phyloP scores from a whole-genome alignment of 2,113 vertebrate genomes.

The Actenoides lindsayi region DNA sequence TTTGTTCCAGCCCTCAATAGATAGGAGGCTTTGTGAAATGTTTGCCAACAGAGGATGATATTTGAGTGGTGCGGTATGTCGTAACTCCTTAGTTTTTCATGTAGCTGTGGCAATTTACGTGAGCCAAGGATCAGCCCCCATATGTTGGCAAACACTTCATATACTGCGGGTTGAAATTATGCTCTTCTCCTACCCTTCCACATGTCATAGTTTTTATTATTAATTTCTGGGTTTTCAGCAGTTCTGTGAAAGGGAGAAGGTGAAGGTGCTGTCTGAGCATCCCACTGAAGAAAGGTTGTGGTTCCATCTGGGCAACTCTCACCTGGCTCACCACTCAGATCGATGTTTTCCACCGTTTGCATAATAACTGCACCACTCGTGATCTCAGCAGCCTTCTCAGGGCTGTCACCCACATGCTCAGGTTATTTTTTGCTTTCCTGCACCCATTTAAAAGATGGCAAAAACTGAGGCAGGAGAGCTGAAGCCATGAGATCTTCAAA shows the following conservation, averaged over 20 bases:
- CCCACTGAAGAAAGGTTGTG: too few species aligned
- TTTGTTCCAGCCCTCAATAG: not conserved
- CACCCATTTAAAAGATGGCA: not conserved
- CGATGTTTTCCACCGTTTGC: fast-evolving
- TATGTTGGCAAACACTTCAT: not conserved
- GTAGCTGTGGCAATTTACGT: not conserved
- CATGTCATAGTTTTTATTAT: not conserved
- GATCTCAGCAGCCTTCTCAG: not conserved
- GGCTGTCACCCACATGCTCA: not conserved
- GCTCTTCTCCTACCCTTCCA: not conserved
- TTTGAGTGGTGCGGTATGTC: not conserved
- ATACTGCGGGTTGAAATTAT: not conserved
- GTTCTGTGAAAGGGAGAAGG: not conserved
- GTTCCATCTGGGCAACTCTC: not conserved
- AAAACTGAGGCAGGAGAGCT: not conserved
- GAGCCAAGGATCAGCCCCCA: not conserved
- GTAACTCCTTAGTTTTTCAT: not conserved
- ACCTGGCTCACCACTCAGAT: not conserved
- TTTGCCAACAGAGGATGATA: not conserved
- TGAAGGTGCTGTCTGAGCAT: not conserved
- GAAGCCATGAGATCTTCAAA: not conserved
- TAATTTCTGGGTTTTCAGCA: not conserved
- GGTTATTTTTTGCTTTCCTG: not conserved
- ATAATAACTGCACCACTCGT: not conserved
- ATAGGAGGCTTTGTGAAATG: not conserved